Evolutionary conservation across 2,797 vertebrate genomes (phyloP), one percentile per base, ranked within the genome.

Genomic region (Enteromius afrohamiltoni): DNA sequence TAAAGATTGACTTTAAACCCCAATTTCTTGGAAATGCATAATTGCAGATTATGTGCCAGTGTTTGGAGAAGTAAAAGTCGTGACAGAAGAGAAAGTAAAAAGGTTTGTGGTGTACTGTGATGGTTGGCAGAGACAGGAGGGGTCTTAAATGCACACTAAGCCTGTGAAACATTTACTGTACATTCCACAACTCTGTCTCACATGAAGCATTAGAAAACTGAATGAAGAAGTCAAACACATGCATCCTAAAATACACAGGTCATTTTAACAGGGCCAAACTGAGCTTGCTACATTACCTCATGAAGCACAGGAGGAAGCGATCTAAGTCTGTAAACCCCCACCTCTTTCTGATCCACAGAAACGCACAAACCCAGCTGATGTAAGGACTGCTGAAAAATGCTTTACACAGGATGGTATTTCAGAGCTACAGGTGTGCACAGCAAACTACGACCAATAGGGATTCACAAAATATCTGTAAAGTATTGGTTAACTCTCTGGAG

Each of bases 251-350:
- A 60, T 17, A 14, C 17, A 67, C 37, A 58, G 37, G 34, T 60
- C 37, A 71, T 60, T 80, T 45, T n/a, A 80, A 71, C 17, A 53
- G 6, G 16, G 67, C n/a, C 67, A 80, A 45, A 80, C 3, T 55
- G 31, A 42, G 16, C 34, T 70, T 49, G 17, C 45, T 31, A 29
- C 13, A 23, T 79, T 73, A 84, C 76, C 55, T 73, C 45, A 79
- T 71, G 21, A 79, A 77, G 19, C 60, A 62, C 76, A 65, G 23
- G 31, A 73, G 42, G n/a, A 79, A 53, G 53, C 5, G 7, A 53
- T 49, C 23, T 65, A 7, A 79, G 51, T 64, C 45, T 71, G 45
- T 64, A 45, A 51, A 60, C 26, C 11, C 67, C n/a, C 10, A 21
- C 67, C 34, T n/a, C 37, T 42, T 60, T 19, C 51, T 70, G 19